Evolutionary conservation across 2,888 invertebrate species (phyloP), one percentile per base, ranked within the genome.

Genomic region (Leptopilina drosophilae): DNA sequence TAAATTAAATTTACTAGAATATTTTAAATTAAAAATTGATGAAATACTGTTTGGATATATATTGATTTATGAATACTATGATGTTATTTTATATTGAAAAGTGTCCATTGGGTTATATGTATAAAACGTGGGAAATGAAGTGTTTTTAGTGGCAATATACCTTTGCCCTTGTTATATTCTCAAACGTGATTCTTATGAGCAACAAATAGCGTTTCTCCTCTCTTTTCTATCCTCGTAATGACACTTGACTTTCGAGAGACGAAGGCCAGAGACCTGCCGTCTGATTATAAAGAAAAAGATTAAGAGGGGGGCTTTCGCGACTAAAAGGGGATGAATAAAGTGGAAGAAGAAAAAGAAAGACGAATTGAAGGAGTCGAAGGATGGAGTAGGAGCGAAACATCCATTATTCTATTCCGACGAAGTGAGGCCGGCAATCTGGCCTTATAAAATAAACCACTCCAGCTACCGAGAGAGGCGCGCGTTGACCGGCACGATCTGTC

Each of bases 361-460:
- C 5, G 49, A 59, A 56, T 53, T 53, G n/a, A 64, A 46, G 67
- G 62, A 77, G 73, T 33, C 62, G 14, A 73, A 65, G 82, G 80
- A 80, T 82, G 81, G 79, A 78, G 80, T 76, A 75, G 78, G 77
- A 81, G 81, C 84, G 84, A 85, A 86, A 85, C 85, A 82, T 87
- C 87, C 88, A 90, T 90, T 90, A 90, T 90, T 90, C 89, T 90
- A 90, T 90, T 90, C 89, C 86, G 88, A 85, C 89, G 87, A 87
- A 89, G 88, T 86, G 88, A 89, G 85, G 87, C 84, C 86, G 88
- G 88, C 89, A 90, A 90, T 90, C 90, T 89, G 87, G 88, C 84
- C 89, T 89, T 90, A 89, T 90, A 89, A 90, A 90, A 88, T 88
- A 87, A 88, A 89, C 88, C 88, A 87, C 88, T 88, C 86, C 83